Percentiles rank a stretch among this genome's conserved stretches.
Conservation (phyloP, 2,797 vertebrate genomes). For the Malurus leucopterus region DNA sequence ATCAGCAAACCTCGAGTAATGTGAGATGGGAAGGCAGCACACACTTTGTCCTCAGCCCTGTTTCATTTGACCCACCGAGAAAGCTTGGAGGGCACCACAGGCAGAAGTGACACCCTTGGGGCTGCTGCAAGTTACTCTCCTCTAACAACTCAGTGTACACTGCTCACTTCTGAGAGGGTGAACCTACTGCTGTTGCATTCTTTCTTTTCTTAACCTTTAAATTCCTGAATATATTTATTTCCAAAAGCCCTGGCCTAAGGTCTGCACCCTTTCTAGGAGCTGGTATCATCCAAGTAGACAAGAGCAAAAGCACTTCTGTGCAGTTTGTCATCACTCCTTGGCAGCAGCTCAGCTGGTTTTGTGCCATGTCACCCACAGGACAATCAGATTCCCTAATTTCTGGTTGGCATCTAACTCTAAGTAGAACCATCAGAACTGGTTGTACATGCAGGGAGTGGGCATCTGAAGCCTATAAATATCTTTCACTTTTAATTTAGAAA, state of each 20-base stretch:
- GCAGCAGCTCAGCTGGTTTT: neutral
- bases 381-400: neutral
- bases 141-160: neutral
- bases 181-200: neutral
- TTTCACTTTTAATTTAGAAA: conserved; percentile 25
- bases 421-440: neutral
- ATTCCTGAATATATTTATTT: neutral
- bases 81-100: neutral
- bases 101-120: neutral
- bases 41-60: neutral
- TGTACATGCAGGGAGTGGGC: neutral
- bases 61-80: fast-evolving
- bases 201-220: neutral
- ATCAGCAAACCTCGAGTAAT: neutral
- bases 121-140: neutral
- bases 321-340: neutral
- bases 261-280: neutral
- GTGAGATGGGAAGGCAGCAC: neutral
- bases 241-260: neutral
- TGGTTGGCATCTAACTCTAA: neutral
- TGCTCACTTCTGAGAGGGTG: neutral
- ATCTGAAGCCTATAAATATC: neutral
- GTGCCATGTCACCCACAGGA: neutral
- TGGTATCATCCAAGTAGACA: neutral
- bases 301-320: neutral